These are phyloP conservation scores for Habroteleia sp. DNA, from an alignment of 2,888 invertebrate genomes.

Conservation along the genomic window DNA sequence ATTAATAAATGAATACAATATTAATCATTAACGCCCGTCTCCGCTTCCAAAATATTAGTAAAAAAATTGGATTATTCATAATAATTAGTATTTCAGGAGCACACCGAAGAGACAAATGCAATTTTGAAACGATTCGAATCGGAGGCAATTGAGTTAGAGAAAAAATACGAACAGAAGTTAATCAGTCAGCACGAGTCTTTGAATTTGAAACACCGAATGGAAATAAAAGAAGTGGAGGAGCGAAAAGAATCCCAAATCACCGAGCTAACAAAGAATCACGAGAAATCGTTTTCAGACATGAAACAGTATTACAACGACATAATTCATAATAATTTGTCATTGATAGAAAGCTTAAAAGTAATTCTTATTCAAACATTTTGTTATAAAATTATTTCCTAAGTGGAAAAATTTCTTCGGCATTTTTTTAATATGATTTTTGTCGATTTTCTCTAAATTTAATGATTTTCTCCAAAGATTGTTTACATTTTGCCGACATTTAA, in stretches of 20 bases:
- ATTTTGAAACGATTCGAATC: slow-evolving; percentile 84
- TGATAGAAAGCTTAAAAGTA: slow-evolving; percentile 94
- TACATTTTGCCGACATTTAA: no score
- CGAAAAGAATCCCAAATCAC: slow-evolving; percentile 93
- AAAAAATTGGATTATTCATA: no score
- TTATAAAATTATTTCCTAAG: no score
- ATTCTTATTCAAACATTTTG: slow-evolving; percentile 16
- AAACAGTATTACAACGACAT: slow-evolving; percentile 98
- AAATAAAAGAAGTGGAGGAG: slow-evolving; percentile 94
- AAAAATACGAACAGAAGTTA: slow-evolving; percentile 89
- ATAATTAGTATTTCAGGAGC: slow-evolving; percentile 17
- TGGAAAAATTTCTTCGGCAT: no score
- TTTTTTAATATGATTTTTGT: no score
- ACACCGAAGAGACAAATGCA: slow-evolving; percentile 55
- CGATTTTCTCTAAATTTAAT: no score
- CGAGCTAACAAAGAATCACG: slow-evolving; percentile 90
- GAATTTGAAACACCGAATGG: slow-evolving; percentile 88
- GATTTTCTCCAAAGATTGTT: no score
- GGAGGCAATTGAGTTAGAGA: slow-evolving; percentile 86
- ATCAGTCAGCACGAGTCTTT: slow-evolving; percentile 87
- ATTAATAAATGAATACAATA: no score
- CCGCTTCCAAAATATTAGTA: no score
- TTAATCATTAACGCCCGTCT: no score
- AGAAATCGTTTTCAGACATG: slow-evolving; percentile 92
- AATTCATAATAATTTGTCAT: slow-evolving; percentile 93